Evolutionary conservation across 2,113 vertebrate genomes (phyloP).

Genomic region (Pituophis catenifer): DNA sequence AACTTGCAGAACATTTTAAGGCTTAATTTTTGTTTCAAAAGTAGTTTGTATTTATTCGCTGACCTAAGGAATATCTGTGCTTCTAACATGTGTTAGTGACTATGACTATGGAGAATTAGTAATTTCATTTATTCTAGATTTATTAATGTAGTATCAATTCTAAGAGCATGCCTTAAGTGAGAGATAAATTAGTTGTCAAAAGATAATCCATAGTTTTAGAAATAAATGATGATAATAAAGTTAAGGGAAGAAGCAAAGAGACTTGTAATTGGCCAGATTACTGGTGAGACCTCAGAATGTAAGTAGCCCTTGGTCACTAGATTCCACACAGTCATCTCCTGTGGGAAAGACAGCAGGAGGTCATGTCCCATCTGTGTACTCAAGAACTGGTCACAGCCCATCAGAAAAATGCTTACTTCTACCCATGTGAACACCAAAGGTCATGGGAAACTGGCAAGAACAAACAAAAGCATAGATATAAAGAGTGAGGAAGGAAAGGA

Average conservation of each 20-base stretch:
- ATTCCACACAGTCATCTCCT: conserved; percentile 25
- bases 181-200: not conserved
- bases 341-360: conserved; percentile 9
- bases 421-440: not conserved
- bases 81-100: not conserved
- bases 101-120: not conserved
- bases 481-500: not conserved
- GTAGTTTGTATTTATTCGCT: not conserved
- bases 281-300: conserved; percentile 14
- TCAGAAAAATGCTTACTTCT: conserved; percentile 14
- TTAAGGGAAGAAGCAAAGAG: not conserved
- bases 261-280: not conserved
- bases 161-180: not conserved
- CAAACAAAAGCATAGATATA: conserved; percentile 11
- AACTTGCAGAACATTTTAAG: not conserved
- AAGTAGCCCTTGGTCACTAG: conserved; percentile 5
- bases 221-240: not conserved
- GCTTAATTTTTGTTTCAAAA: not conserved
- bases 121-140: not conserved
- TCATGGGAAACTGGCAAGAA: not conserved
- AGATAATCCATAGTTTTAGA: not conserved
- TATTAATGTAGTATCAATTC: not conserved
- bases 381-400: conserved; percentile 10
- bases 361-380: conserved; percentile 15
- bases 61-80: not conserved